Evolutionary conservation across 2,888 invertebrate species (phyloP).

Genomic region (Nephrotoma flavescens): DNA sequence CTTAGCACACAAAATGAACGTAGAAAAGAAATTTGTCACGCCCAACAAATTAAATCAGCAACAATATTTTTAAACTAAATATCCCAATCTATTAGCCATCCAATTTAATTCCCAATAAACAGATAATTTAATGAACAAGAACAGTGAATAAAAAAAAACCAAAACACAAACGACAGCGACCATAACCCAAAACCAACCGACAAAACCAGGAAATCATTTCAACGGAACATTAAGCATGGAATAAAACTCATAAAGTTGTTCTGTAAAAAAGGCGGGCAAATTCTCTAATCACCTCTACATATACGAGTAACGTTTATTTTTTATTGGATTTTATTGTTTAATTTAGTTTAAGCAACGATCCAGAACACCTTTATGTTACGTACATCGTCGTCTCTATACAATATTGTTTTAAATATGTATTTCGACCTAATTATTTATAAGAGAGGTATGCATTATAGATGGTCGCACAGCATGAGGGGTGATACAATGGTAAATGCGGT

Average conservation of each 20-base stretch:
- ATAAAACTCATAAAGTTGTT: not conserved
- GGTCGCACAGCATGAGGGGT: not conserved
- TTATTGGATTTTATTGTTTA: not conserved
- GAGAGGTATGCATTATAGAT: not conserved
- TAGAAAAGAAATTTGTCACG: too few species aligned
- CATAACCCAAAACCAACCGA: not conserved
- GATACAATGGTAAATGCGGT: not conserved
- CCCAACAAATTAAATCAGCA: too few species aligned
- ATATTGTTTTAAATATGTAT: not conserved
- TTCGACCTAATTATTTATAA: not conserved
- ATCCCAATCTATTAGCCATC: not conserved
- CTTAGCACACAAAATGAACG: too few species aligned
- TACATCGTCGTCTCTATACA: not conserved
- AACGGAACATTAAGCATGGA: not conserved
- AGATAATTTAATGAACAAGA: not conserved
- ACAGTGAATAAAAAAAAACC: not conserved
- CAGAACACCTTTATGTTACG: not conserved
- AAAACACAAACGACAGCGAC: not conserved
- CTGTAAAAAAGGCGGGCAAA: not conserved
- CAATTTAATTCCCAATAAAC: not conserved
- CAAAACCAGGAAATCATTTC: not conserved
- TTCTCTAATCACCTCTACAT: not conserved
- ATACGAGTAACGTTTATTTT: not conserved
- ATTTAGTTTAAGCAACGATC: not conserved
- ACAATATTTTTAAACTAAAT: too few species aligned